Conservation (phyloP, 2,888 invertebrate species). For the Ptychoptera contaminata region DNA sequence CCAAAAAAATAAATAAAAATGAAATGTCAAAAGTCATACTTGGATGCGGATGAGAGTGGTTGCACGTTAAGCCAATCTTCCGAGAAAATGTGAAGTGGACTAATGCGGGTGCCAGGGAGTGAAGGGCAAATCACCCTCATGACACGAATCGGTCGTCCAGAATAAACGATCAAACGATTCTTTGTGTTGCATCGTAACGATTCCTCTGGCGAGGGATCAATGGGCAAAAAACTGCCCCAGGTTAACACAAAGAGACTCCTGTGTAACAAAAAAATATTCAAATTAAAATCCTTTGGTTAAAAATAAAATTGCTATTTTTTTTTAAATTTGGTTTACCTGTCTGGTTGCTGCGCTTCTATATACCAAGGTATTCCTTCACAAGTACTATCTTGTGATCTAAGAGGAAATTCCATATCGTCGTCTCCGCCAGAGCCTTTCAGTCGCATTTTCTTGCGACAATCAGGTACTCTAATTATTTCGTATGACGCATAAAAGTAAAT, state of each 20-base stretch:
- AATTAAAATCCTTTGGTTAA: neutral
- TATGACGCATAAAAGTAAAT: constrained; percentile 62
- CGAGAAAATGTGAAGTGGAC: constrained; percentile 61
- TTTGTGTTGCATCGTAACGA: constrained; percentile 55
- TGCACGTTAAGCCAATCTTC: constrained; percentile 50
- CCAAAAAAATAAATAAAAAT: neutral
- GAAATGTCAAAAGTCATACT: constrained; percentile 18
- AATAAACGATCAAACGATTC: constrained; percentile 67
- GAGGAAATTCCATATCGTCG: constrained; percentile 45
- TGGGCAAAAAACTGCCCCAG: constrained; percentile 62
- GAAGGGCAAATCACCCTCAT: constrained; percentile 57
- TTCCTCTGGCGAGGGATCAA: constrained; percentile 43
- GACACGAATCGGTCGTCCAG: constrained; percentile 43
- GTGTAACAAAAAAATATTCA: neutral
- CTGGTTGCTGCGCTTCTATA: constrained; percentile 60
- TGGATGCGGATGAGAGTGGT: constrained; percentile 22
- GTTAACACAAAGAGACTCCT: constrained; percentile 60
- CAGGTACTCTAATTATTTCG: constrained; percentile 45
- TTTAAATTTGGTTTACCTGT: constrained; percentile 29
- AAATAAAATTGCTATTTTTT: neutral
- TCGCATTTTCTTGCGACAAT: constrained; percentile 47
- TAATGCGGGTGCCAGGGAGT: constrained; percentile 45
- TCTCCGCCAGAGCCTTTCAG: constrained; percentile 49
- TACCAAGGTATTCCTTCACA: constrained; percentile 49
- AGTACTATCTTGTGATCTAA: constrained; percentile 35